Conservation (phyloP, 2,113 vertebrate species). For the Fulmarus glacialis region DNA sequence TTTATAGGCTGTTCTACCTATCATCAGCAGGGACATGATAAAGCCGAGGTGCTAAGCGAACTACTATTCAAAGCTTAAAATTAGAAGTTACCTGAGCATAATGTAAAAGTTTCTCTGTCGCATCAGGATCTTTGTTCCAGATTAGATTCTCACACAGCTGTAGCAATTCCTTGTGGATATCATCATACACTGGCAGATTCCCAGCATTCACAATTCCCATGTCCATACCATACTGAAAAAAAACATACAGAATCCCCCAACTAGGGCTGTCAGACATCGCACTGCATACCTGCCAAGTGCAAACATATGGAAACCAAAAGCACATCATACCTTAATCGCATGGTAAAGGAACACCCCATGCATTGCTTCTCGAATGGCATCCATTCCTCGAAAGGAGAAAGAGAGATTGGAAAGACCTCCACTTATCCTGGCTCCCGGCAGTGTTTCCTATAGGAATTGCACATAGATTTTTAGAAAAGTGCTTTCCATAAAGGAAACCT, state of each 20-base stretch:
- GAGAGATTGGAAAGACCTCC: slow-evolving; percentile 97
- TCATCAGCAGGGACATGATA: neutral
- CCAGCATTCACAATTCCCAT: slow-evolving; percentile 99
- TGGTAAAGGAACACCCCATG: slow-evolving; percentile 95
- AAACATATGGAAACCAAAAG: neutral
- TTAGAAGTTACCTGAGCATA: slow-evolving; percentile 87
- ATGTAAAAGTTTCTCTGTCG: slow-evolving; percentile 91
- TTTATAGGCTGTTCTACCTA: neutral
- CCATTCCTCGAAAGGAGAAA: slow-evolving; percentile 98
- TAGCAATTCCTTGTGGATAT: slow-evolving; percentile 91
- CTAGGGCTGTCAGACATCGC: neutral
- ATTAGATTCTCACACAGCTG: slow-evolving; percentile 93
- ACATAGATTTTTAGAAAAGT: neutral
- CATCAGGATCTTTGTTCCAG: slow-evolving; percentile 92
- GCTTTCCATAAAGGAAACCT: neutral
- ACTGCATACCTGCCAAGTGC: neutral
- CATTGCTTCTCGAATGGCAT: slow-evolving; percentile 95
- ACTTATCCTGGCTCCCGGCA: slow-evolving; percentile 90
- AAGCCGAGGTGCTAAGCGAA: neutral
- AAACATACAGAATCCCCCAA: neutral
- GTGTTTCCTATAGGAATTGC: slow-evolving; percentile 77
- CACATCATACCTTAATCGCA: slow-evolving; percentile 81
- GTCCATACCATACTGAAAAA: slow-evolving; percentile 90
- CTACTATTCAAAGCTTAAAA: neutral
- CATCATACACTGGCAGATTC: slow-evolving; percentile 92